Percentiles rank a stretch among this genome's conserved stretches.
Evolutionary conservation across 2,797 vertebrate species (phyloP).

Genomic region (Scarus forsteni): DNA sequence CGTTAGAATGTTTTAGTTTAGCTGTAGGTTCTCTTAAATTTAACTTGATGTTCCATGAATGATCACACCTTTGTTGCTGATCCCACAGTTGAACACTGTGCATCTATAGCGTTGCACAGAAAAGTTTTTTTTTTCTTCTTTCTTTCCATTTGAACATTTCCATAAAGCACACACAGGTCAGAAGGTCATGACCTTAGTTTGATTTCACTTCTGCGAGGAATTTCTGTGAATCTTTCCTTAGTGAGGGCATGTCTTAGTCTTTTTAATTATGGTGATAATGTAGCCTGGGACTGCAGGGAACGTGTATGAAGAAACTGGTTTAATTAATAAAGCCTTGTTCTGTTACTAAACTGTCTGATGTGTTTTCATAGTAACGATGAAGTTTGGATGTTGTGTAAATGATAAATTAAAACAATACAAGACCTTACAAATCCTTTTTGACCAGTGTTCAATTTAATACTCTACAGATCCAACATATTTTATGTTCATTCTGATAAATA

Average conservation of each 20-base stretch:
- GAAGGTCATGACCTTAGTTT: constrained; percentile 26
- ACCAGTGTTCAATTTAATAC: too few species aligned
- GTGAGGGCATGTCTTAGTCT: constrained; percentile 62
- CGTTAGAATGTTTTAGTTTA: constrained; percentile 11
- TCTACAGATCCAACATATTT: too few species aligned
- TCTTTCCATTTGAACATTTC: background rate
- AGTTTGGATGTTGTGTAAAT: too few species aligned
- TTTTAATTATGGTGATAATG: constrained; percentile 59
- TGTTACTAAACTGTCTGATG: constrained; percentile 20
- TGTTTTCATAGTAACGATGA: background rate
- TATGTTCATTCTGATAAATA: too few species aligned
- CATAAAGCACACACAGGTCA: constrained; percentile 40
- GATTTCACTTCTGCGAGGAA: constrained; percentile 20
- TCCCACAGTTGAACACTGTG: constrained; percentile 26
- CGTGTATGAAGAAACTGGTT: constrained; percentile 64
- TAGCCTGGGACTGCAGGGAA: constrained; percentile 64
- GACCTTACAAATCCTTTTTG: too few species aligned
- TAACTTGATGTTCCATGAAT: background rate
- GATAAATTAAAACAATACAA: too few species aligned
- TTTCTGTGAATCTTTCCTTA: constrained; percentile 34
- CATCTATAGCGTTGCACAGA: constrained; percentile 23
- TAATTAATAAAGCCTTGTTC: constrained; percentile 71
- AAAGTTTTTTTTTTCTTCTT: background rate
- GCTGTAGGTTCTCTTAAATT: background rate
- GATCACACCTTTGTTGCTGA: constrained; percentile 33